Conservation (phyloP, 2,888 invertebrate genomes). For the Synergus laeviventris region DNA sequence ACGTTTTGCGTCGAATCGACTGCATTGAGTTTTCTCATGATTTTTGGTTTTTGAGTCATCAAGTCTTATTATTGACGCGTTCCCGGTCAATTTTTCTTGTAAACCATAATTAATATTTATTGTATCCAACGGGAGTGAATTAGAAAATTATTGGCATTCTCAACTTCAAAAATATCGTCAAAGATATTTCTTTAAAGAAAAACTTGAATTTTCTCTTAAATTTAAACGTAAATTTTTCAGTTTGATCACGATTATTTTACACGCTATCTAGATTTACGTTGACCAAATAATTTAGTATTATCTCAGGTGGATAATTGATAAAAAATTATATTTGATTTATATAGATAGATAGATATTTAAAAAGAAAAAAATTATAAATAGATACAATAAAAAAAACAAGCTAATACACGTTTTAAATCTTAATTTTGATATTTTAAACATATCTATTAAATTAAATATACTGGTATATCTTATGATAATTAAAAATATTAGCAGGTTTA, state of each 20-base stretch:
- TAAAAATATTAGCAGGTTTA: background rate
- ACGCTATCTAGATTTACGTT: no score
- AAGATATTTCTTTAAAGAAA: background rate
- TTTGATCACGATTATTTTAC: no score
- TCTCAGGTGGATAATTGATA: no score
- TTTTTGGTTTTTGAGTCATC: conserved; percentile 20
- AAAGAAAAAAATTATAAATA: no score
- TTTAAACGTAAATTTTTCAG: no score
- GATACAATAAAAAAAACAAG: no score
- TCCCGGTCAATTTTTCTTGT: background rate
- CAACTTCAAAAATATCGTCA: background rate
- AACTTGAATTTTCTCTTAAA: background rate
- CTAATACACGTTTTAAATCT: no score
- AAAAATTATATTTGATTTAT: no score
- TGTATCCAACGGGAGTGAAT: background rate
- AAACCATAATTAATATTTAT: background rate
- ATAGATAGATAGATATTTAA: no score
- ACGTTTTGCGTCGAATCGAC: conserved; percentile 27
- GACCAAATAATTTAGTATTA: no score
- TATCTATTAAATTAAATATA: background rate
- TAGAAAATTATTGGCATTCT: background rate
- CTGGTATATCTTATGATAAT: background rate
- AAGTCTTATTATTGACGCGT: background rate
- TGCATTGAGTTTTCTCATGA: conserved; percentile 3
- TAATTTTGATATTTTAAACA: background rate